These are phyloP conservation scores for Gryon sp. DNA, from an alignment of 1,140 invertebrate genomes.

Conservation along the genomic window DNA sequence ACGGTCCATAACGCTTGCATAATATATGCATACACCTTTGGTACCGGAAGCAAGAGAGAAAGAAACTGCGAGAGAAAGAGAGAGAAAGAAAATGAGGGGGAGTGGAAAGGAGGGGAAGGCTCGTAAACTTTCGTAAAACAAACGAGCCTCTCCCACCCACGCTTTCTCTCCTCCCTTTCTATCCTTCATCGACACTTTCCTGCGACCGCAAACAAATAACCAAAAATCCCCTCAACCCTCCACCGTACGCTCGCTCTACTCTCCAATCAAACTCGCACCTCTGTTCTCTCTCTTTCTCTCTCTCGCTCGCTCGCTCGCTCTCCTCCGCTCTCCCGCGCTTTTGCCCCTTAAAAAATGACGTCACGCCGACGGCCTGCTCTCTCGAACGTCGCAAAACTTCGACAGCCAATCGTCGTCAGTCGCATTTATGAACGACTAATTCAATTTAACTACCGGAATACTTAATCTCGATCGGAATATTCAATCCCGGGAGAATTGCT, in stretches of 20 bases:
- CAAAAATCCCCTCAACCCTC: conserved; percentile 12
- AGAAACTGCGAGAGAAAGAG: no score
- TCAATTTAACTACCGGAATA: conserved; percentile 57
- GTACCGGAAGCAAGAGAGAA: no score
- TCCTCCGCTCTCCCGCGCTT: no score
- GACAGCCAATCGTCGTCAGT: conserved; percentile 33
- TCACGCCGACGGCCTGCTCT: conserved; percentile 8
- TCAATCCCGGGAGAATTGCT: conserved; percentile 49
- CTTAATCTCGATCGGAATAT: conserved; percentile 55
- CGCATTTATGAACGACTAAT: conserved; percentile 51
- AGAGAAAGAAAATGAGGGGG: no score
- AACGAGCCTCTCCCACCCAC: conserved; percentile 8
- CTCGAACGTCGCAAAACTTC: conserved; percentile 38
- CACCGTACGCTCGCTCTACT: not conserved
- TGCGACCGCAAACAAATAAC: conserved; percentile 15
- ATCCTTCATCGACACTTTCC: no score
- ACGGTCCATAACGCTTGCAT: conserved; percentile 57
- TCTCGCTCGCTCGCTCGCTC: no score
- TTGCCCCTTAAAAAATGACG: conserved; percentile 28
- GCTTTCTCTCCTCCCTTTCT: no score
- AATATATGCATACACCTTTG: conserved; percentile 40
- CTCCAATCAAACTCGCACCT: conserved; percentile 25
- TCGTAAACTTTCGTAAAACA: conserved; percentile 37
- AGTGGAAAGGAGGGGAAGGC: conserved; percentile 26
- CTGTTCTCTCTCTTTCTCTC: no score